phyloP scores from a whole-genome alignment of 1,140 invertebrate genomes.

The Diprion similis region DNA sequence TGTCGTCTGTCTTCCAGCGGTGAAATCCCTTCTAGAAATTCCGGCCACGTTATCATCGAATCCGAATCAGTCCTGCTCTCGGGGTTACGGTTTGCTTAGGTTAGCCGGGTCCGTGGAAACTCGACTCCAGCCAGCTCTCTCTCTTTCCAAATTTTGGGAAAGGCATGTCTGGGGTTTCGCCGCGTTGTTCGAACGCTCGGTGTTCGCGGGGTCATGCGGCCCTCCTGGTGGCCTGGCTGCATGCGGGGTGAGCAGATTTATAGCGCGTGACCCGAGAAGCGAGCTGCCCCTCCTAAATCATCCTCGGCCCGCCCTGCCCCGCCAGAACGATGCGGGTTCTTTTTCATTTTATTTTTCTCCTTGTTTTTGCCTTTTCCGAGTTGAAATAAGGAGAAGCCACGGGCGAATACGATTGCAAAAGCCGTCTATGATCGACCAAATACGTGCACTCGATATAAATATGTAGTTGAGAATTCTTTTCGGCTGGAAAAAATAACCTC shows the following conservation, averaged over 20 bases:
- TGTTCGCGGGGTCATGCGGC: not conserved
- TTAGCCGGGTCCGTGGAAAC: too few relatives aligned
- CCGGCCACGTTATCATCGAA: too few relatives aligned
- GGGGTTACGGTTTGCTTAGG: too few relatives aligned
- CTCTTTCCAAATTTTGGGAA: too few relatives aligned
- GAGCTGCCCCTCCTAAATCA: slow-evolving; percentile 36
- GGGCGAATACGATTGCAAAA: not conserved
- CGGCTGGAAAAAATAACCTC: not conserved
- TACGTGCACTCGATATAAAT: not conserved
- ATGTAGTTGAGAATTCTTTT: too few relatives aligned
- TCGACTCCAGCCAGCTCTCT: too few relatives aligned
- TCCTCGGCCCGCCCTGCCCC: slow-evolving; percentile 24
- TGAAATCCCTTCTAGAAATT: too few relatives aligned
- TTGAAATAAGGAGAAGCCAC: not conserved
- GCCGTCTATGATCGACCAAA: slow-evolving; percentile 9
- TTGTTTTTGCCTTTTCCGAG: not conserved
- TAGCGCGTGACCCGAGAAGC: slow-evolving; percentile 37
- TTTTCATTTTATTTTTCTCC: too few relatives aligned
- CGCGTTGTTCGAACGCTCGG: not conserved
- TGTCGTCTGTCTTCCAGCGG: too few relatives aligned
- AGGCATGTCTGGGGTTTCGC: not conserved
- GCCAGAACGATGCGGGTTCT: not conserved
- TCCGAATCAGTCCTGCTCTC: too few relatives aligned
- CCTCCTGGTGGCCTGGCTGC: not conserved
- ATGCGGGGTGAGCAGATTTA: slow-evolving; percentile 32